Evolutionary conservation across 1,140 invertebrate species (phyloP).

Genomic region (Agrypnia vestita): DNA sequence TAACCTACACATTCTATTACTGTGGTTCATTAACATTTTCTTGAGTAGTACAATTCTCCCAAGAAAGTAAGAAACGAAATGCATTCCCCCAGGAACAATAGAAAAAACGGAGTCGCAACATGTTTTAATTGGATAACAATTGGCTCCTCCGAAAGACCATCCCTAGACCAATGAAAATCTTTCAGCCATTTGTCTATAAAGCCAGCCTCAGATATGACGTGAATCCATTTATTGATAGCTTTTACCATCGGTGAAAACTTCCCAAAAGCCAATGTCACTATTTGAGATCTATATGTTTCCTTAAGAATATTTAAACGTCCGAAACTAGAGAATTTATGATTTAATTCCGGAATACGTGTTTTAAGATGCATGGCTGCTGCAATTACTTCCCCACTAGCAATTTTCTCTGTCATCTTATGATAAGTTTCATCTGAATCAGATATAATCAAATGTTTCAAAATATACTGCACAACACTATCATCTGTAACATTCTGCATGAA

Average conservation of each 20-base stretch:
- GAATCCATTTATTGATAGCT: conserved; percentile 50
- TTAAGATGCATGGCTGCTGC: conserved; percentile 49
- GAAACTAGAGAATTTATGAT: conserved; percentile 37
- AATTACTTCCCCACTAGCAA: conserved; percentile 40
- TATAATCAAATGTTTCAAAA: conserved; percentile 45
- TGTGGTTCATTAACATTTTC: neutral
- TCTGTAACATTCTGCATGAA: conserved; percentile 52
- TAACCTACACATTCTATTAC: no score
- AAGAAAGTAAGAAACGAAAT: conserved; percentile 49
- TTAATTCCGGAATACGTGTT: conserved; percentile 50
- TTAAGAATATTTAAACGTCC: conserved; percentile 48
- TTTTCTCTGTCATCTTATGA: conserved; percentile 39
- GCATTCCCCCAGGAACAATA: conserved; percentile 48
- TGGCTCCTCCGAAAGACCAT: conserved; percentile 26
- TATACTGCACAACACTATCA: conserved; percentile 30
- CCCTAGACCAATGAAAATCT: conserved; percentile 33
- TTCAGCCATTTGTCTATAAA: conserved; percentile 53
- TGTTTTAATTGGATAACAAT: conserved; percentile 48
- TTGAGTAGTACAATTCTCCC: conserved; percentile 25
- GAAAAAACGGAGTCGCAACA: conserved; percentile 45
- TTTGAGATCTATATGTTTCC: conserved; percentile 53
- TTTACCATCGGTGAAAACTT: conserved; percentile 48
- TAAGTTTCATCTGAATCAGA: conserved; percentile 39
- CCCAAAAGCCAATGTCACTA: conserved; percentile 45
- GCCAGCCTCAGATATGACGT: conserved; percentile 51